Evolutionary conservation across 2,888 invertebrate species (phyloP), one percentile per base, ranked within the genome.

Genomic region (Leptura quadrifasciata): DNA sequence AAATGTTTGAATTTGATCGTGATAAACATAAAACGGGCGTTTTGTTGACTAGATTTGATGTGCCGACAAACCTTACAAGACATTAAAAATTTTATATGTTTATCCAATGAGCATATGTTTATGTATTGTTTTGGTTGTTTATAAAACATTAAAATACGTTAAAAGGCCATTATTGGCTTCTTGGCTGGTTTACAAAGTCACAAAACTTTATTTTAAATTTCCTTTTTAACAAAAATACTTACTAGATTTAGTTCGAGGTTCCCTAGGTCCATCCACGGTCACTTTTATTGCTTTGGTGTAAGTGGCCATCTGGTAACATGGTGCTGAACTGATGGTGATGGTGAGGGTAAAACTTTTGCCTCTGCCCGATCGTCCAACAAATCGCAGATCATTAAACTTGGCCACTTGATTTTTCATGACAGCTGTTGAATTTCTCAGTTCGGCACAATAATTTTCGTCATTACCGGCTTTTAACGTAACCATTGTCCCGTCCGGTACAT

Each of bases 251-350:
- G 97, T 97, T 90, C 98, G 92, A 17, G 99, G 98, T 91, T 99
- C 98, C 85, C 99, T 91, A 0, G 99, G 99, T 85, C 99, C 99
- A 88, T 99, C 99, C 39, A 99, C 99, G 21, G 99, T 99, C 74
- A 99, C 98, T 92, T 99, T 99, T 89, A 99, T 99, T 71, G 98
- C 98, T 89, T 98, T 98, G 85, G 91, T 94, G 89, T 98, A 99
- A 4, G 97, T 95, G 67, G 98, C 97, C 31, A 98, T 94, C 91
- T 98, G 98, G 80, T 92, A 91, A 80, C 92, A 91, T 10, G 93
- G 93, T 81, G 92, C 92, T 18, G 94, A 92, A 88, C 94, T 94
- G 86, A 99, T 96, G 83, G 96, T 96, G 88, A 99, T 99, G 82
- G 98, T 97, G 84, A 99, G 90, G 10, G 97, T 95, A 90, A 99